Evolutionary conservation across 2,113 vertebrate genomes (phyloP).

Genomic region (Hyperoodon ampullatus): DNA sequence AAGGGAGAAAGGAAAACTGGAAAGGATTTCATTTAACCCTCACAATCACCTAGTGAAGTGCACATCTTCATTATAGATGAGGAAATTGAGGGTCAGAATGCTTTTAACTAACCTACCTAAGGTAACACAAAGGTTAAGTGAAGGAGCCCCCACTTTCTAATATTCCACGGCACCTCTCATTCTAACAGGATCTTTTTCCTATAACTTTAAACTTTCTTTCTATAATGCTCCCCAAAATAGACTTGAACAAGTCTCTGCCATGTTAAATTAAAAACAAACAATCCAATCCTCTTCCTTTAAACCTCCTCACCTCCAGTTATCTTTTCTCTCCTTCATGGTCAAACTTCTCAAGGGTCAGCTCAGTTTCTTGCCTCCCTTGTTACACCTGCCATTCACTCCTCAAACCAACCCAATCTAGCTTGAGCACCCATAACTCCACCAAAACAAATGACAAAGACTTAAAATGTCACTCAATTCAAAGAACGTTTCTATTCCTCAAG

Average conservation of each 20-base stretch:
- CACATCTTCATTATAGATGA: neutral
- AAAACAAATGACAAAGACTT: neutral
- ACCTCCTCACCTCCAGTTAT: neutral
- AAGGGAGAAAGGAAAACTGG: neutral
- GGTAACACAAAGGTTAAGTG: neutral
- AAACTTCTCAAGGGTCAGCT: neutral
- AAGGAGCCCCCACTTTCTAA: neutral
- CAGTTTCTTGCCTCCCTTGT: neutral
- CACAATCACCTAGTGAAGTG: neutral
- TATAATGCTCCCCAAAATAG: neutral
- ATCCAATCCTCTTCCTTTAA: neutral
- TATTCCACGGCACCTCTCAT: neutral
- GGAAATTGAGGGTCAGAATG: neutral
- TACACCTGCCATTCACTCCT: neutral
- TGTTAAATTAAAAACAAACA: conserved; percentile 28
- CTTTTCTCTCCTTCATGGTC: neutral
- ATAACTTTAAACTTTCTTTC: conserved; percentile 27
- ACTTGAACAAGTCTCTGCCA: neutral
- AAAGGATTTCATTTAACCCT: conserved; percentile 12
- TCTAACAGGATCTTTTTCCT: neutral
- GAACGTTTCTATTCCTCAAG: neutral
- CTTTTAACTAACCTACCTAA: neutral
- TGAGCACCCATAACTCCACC: neutral
- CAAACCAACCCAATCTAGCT: neutral
- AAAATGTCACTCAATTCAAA: neutral